Conservation (phyloP, 2,113 vertebrate genomes). For the Ctenomys sociabilis region DNA sequence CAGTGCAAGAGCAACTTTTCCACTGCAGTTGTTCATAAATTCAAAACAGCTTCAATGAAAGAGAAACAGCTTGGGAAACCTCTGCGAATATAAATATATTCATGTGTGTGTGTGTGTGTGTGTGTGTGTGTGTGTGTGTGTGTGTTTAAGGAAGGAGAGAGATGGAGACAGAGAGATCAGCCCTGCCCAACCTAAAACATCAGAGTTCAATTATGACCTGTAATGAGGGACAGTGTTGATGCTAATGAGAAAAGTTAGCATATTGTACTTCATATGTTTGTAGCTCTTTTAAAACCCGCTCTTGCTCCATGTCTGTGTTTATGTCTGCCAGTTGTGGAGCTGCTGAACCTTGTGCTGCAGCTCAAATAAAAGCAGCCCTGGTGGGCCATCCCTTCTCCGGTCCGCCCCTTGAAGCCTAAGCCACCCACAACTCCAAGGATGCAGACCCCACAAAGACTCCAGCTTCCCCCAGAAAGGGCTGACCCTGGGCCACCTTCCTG, state of each 20-base stretch:
- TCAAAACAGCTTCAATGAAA: slow-evolving; percentile 65
- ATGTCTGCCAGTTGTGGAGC: background rate
- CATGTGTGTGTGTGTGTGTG: background rate
- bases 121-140: background rate
- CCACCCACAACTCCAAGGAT: background rate
- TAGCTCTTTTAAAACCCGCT: background rate
- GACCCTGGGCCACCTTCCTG: accelerated
- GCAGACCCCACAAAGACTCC: background rate
- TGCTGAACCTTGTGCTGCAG: background rate
- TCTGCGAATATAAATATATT: slow-evolving; percentile 13
- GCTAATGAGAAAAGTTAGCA: slow-evolving; percentile 47
- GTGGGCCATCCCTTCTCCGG: background rate
- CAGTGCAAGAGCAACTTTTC: background rate
- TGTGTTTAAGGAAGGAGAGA: background rate
- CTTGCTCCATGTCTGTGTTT: slow-evolving; percentile 36
- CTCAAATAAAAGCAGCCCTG: background rate
- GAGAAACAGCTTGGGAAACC: slow-evolving; percentile 29
- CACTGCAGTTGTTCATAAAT: slow-evolving; percentile 45
- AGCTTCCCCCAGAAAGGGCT: background rate
- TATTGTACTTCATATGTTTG: background rate
- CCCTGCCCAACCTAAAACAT: background rate
- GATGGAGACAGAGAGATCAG: background rate
- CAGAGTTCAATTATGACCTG: slow-evolving; percentile 2
- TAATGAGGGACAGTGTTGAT: background rate
- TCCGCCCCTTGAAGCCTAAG: background rate